phyloP scores from a whole-genome alignment of 2,888 invertebrate genomes.

The Caenorhabditis plicata region DNA sequence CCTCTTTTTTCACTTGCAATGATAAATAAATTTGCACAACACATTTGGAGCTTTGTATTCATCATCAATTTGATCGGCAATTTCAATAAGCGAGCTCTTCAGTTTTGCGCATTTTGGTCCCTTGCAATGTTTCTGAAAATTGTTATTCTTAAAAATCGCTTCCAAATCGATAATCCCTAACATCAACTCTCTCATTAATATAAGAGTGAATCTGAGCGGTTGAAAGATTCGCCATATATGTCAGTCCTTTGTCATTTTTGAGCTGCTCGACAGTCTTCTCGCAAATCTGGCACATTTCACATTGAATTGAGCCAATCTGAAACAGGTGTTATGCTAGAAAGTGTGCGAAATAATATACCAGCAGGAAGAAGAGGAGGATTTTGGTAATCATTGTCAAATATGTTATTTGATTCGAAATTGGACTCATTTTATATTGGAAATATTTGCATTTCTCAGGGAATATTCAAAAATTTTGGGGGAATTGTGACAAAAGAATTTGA shows the following conservation, averaged over 20 bases:
- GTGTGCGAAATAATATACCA: no score
- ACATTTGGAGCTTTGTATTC: constrained; percentile 11
- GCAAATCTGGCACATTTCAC: constrained; percentile 6
- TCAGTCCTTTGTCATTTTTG: constrained; percentile 16
- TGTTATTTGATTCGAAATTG: no score
- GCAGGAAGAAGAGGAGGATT: not conserved
- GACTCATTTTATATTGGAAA: no score
- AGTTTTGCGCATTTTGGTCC: constrained; percentile 9
- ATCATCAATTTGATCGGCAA: constrained; percentile 22
- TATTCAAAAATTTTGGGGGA: no score
- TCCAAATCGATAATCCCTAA: no score
- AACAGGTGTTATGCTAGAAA: no score
- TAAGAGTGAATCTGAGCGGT: constrained; percentile 8
- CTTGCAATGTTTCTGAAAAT: constrained; percentile 14
- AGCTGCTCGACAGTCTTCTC: constrained; percentile 7
- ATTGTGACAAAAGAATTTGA: no score
- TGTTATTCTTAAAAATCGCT: not conserved
- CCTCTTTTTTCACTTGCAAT: constrained; percentile 7
- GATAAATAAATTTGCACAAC: constrained; percentile 11
- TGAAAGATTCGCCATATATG: constrained; percentile 9
- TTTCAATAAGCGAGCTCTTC: constrained; percentile 10
- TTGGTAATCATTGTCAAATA: no score
- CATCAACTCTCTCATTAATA: constrained; percentile 11
- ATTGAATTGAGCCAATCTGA: no score
- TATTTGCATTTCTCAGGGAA: no score